A percentile compares a stretch with the other conserved stretches of the same genome.
Conservation (phyloP, 2,113 vertebrate species). For the Microtus richardsoni region DNA sequence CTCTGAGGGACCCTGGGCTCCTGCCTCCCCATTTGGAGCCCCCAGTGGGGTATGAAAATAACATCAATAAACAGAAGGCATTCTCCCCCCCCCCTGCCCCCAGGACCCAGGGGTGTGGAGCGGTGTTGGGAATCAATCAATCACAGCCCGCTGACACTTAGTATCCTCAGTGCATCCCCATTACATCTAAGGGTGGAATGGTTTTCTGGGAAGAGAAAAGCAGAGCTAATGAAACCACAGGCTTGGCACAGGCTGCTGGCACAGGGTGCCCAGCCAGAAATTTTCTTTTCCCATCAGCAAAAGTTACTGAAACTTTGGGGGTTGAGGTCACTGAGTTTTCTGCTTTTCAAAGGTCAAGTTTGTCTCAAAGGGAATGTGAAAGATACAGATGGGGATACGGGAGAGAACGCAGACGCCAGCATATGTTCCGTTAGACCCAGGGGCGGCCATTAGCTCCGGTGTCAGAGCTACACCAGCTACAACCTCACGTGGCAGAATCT, state of each 20-base stretch:
- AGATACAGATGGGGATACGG: rapidly evolving
- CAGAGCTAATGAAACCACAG: slow-evolving; percentile 64
- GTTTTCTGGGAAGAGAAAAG: slow-evolving; percentile 70
- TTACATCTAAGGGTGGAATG: slow-evolving; percentile 7
- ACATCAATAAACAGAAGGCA: slow-evolving; percentile 28
- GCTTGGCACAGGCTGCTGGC: slow-evolving; percentile 17
- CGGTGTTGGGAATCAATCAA: not conserved
- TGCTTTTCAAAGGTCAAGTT: not conserved
- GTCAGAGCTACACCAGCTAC: not conserved
- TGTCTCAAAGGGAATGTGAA: not conserved
- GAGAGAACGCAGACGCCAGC: not conserved
- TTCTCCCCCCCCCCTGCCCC: not conserved
- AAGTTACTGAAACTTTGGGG: slow-evolving; percentile 18
- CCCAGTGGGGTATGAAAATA: slow-evolving; percentile 48
- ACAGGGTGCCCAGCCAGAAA: not conserved
- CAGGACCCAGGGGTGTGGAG: slow-evolving; percentile 26
- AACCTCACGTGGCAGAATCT: rapidly evolving
- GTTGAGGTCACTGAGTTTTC: not conserved
- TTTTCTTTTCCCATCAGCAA: not conserved
- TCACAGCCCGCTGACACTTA: not conserved
- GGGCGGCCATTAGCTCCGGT: rapidly evolving
- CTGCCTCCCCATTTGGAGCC: slow-evolving; percentile 33
- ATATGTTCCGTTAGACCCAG: rapidly evolving
- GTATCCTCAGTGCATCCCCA: not conserved
- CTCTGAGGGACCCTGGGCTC: not conserved